Evolutionary conservation across 2,888 invertebrate genomes (phyloP).

Genomic region (Panorpa germanica): DNA sequence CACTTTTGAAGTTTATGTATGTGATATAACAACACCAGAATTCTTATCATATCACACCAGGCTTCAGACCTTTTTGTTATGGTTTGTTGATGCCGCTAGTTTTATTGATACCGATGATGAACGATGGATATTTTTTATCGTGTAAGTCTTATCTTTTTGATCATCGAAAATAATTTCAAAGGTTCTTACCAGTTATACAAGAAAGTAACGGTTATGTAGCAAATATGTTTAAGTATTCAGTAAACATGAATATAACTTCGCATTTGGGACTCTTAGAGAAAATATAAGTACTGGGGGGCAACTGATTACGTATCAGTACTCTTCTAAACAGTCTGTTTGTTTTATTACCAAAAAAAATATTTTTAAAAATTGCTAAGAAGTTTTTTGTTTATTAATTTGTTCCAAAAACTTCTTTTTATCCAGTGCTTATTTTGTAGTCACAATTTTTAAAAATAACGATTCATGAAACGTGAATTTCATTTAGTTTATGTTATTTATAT

Average conservation of each 20-base stretch:
- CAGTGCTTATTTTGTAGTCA: background rate
- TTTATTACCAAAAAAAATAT: too few relatives aligned
- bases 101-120: slow-evolving; percentile 86
- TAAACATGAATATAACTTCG: too few relatives aligned
- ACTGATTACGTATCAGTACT: too few relatives aligned
- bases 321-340: too few relatives aligned
- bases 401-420: background rate
- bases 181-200: background rate
- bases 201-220: slow-evolving; percentile 1
- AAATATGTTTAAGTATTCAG: too few relatives aligned
- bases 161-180: slow-evolving; percentile 2
- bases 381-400: background rate
- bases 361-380: slow-evolving; percentile 1
- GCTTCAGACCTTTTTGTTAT: slow-evolving; percentile 79
- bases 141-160: slow-evolving; percentile 31
- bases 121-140: slow-evolving; percentile 74
- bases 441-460: background rate
- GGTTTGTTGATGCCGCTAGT: slow-evolving; percentile 93
- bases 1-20: slow-evolving; percentile 64
- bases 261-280: too few relatives aligned
- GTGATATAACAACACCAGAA: slow-evolving; percentile 46
- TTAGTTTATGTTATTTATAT: slow-evolving; percentile 2
- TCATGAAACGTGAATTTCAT: too few relatives aligned
- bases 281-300: too few relatives aligned
- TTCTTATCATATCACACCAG: slow-evolving; percentile 66